Evolutionary conservation across 2,888 invertebrate genomes (phyloP).

Genomic region (Catonia carolina): DNA sequence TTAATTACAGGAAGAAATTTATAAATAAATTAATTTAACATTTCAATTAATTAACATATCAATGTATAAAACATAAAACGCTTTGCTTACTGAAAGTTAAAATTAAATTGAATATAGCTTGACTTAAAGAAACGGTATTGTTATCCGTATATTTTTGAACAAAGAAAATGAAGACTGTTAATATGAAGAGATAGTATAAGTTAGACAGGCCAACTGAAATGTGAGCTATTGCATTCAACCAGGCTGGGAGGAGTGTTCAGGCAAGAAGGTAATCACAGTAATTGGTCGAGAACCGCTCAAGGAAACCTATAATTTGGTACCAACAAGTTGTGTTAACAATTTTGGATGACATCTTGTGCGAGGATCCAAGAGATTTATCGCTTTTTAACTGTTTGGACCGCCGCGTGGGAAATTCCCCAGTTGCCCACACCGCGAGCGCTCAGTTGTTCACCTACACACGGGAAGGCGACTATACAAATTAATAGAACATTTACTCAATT

Average conservation of each 20-base stretch:
- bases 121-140: no score
- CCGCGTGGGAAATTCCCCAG: constrained; percentile 18
- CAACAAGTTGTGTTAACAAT: constrained; percentile 24
- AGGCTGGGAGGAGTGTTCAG: neutral
- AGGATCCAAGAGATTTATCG: constrained; percentile 22
- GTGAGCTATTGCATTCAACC: constrained; percentile 1
- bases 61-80: no score
- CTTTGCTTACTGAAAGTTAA: no score
- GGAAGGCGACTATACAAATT: no score
- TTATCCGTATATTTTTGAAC: no score
- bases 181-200: neutral
- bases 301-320: constrained; percentile 24
- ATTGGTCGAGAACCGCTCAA: constrained; percentile 14
- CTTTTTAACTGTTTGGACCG: constrained; percentile 19
- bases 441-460: neutral
- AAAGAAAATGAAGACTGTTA: no score
- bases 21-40: no score
- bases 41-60: no score
- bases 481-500: no score
- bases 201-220: neutral
- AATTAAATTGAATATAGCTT: no score
- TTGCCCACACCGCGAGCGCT: constrained; percentile 1
- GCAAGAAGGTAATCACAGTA: constrained; percentile 20
- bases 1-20: no score
- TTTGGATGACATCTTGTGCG: constrained; percentile 25